phyloP scores from a whole-genome alignment of 2,113 vertebrate species.

The Acrocephalus kingi region DNA sequence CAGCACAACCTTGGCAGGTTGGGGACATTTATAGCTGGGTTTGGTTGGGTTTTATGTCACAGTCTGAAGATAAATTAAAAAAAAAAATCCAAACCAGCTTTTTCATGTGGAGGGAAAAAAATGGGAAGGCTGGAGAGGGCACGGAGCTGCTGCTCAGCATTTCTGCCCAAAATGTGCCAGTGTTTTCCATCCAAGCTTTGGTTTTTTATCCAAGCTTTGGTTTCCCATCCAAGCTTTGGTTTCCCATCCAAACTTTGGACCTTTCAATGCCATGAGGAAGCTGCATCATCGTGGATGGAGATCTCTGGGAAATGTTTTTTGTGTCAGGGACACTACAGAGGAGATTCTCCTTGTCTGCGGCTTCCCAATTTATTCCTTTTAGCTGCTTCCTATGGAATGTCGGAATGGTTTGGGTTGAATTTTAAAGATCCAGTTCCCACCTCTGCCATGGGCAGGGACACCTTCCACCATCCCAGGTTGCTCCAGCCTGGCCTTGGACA shows the following conservation, averaged over 20 bases:
- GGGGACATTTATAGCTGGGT: not conserved
- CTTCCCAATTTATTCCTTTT: not conserved
- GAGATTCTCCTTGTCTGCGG: not conserved
- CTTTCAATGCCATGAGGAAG: accelerated
- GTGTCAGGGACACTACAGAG: not conserved
- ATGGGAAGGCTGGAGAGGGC: not conserved
- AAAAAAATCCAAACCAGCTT: not conserved
- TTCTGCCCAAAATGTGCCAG: not conserved
- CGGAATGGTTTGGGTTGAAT: not conserved
- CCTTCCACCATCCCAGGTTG: accelerated
- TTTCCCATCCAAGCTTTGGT: not conserved
- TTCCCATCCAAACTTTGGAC: not conserved
- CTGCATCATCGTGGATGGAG: not conserved
- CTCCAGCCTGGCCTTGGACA: not conserved
- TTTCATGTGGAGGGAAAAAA: not conserved
- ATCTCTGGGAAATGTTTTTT: not conserved
- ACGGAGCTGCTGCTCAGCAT: slow-evolving; percentile 19
- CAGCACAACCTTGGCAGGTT: not conserved
- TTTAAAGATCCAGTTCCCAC: not conserved
- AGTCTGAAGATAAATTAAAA: not conserved
- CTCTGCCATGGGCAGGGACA: not conserved
- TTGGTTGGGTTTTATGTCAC: not conserved
- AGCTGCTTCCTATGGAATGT: not conserved
- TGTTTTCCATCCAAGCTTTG: not conserved
- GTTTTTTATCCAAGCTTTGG: not conserved